Conservation (phyloP, 2,113 vertebrate genomes). For the Zosterops lateralis region DNA sequence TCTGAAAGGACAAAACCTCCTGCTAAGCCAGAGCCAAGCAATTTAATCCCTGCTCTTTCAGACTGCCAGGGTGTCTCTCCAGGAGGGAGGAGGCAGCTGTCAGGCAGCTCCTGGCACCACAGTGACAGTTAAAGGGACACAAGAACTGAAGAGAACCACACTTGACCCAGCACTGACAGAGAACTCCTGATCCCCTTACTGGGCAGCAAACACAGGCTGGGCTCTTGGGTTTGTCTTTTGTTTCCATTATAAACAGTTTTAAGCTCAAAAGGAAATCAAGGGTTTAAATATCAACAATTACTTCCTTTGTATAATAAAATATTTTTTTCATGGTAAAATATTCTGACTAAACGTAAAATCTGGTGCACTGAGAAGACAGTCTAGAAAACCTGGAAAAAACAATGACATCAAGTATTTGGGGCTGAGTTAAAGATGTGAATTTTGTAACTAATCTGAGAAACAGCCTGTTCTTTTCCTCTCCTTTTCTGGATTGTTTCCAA, state of each 20-base stretch:
- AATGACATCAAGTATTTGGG: neutral
- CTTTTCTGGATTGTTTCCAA: neutral
- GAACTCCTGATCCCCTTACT: neutral
- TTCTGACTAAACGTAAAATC: neutral
- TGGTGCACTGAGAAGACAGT: neutral
- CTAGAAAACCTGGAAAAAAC: neutral
- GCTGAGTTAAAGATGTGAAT: neutral
- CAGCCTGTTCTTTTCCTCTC: neutral
- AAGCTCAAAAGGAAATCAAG: neutral
- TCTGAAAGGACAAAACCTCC: slow-evolving; percentile 9
- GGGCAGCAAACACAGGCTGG: neutral
- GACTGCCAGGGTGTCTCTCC: neutral
- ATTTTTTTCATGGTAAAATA: neutral
- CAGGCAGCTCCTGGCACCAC: neutral
- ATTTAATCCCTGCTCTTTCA: neutral
- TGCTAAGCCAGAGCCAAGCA: neutral
- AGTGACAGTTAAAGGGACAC: neutral
- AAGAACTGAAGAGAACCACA: neutral
- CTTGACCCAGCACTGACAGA: neutral
- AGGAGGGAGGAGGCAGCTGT: neutral
- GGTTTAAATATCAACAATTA: neutral
- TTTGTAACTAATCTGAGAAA: neutral
- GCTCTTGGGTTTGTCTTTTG: neutral
- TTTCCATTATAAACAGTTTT: neutral
- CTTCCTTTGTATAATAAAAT: neutral